phyloP scores from a whole-genome alignment of 2,113 vertebrate species.

The Trematocara zebra region DNA sequence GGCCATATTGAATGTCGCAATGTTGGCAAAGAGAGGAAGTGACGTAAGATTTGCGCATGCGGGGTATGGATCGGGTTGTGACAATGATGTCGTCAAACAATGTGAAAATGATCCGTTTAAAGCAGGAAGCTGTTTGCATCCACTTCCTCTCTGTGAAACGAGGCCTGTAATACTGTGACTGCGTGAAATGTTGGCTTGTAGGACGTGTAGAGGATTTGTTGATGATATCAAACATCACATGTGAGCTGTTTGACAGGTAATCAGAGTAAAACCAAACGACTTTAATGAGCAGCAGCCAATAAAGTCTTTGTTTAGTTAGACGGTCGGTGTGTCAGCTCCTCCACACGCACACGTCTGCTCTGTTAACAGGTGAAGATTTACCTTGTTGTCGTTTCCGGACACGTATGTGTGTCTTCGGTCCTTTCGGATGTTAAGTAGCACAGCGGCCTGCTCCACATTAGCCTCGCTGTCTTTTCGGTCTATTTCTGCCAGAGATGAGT shows the following conservation, averaged over 20 bases:
- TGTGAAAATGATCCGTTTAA: neutral
- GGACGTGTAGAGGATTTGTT: neutral
- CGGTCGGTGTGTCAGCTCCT: neutral
- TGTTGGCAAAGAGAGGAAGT: too few species aligned
- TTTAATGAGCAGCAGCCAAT: neutral
- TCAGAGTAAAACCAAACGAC: neutral
- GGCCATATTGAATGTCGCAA: too few species aligned
- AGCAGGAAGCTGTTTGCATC: neutral
- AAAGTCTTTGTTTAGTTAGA: neutral
- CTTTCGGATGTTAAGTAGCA: constrained; percentile 13
- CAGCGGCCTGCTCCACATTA: constrained; percentile 36
- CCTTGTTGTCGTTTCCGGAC: neutral
- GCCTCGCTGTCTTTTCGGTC: constrained; percentile 8
- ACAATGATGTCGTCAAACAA: neutral
- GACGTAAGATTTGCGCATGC: too few species aligned
- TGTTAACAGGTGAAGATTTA: neutral
- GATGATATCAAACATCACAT: neutral
- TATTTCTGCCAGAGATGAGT: constrained; percentile 26
- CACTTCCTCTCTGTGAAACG: neutral
- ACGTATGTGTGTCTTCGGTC: neutral
- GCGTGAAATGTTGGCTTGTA: neutral
- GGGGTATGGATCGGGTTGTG: too few species aligned
- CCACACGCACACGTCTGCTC: neutral
- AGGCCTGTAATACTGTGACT: neutral
- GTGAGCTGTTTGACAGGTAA: neutral